Conservation (phyloP, 2,113 vertebrate genomes). For the Platichthys flesus region DNA sequence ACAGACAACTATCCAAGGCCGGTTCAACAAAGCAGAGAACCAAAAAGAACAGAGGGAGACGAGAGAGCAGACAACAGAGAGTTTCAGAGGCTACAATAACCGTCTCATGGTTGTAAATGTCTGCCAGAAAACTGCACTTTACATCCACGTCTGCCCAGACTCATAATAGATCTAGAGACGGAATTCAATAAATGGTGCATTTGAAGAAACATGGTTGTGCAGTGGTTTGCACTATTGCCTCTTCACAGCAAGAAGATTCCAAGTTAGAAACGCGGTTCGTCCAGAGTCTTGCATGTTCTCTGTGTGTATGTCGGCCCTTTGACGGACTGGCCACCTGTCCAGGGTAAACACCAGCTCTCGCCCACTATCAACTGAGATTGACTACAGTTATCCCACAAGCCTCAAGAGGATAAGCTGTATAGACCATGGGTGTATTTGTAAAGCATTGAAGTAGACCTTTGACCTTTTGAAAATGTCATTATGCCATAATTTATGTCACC, state of each 20-base stretch:
- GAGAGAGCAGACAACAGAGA: not conserved
- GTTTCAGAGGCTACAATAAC: not conserved
- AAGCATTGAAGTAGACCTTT: not conserved
- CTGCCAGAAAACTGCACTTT: not conserved
- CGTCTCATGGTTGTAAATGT: not conserved
- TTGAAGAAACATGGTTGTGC: not conserved
- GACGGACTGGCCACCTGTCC: too few species aligned
- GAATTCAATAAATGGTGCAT: not conserved
- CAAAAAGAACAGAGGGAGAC: not conserved
- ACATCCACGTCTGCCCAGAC: not conserved
- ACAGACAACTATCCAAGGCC: slow-evolving; percentile 18
- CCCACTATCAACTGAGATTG: not conserved
- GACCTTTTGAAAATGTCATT: not conserved
- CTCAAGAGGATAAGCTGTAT: too few species aligned
- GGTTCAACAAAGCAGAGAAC: slow-evolving; percentile 21
- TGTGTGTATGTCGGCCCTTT: too few species aligned
- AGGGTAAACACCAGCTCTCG: too few species aligned
- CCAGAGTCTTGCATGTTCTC: too few species aligned
- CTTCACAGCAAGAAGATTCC: too few species aligned
- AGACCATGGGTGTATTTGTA: not conserved
- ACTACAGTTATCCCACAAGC: not conserved
- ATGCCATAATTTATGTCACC: not conserved
- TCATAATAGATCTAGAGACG: not conserved
- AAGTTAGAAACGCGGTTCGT: too few species aligned
- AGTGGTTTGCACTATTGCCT: too few species aligned